These are phyloP conservation scores for Raja brachyura DNA, from an alignment of 2,113 vertebrate genomes.

Conservation along the genomic window DNA sequence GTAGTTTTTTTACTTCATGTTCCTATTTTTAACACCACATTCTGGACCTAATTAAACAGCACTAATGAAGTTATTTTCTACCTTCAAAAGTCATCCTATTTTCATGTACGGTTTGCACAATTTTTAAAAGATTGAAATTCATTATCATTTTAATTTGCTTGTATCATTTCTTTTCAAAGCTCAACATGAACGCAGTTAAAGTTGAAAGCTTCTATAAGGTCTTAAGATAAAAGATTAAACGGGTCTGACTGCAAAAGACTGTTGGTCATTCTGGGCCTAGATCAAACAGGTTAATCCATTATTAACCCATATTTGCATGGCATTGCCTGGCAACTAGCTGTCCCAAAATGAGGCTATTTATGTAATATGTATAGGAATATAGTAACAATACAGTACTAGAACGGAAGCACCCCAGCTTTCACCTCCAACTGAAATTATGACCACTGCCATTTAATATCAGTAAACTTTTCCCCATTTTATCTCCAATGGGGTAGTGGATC, in stretches of 20 bases:
- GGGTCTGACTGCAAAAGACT: not conserved
- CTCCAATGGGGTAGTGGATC: too few relatives aligned
- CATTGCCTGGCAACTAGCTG: not conserved
- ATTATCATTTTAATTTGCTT: not conserved
- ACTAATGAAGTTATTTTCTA: not conserved
- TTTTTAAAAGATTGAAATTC: not conserved
- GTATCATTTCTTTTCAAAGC: not conserved
- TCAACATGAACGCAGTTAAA: not conserved
- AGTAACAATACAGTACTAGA: too few relatives aligned
- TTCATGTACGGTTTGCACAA: not conserved
- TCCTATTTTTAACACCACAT: not conserved
- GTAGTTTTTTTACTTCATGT: not conserved
- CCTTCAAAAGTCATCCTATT: not conserved
- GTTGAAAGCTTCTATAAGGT: not conserved
- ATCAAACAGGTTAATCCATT: not conserved
- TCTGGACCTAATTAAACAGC: not conserved
- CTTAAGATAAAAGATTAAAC: not conserved
- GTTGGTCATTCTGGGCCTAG: not conserved
- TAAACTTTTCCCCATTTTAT: too few relatives aligned
- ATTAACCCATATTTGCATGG: not conserved
- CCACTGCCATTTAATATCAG: too few relatives aligned
- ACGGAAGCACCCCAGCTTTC: too few relatives aligned
- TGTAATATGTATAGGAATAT: too few relatives aligned
- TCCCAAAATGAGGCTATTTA: not conserved
- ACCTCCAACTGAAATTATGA: too few relatives aligned